phyloP scores from a whole-genome alignment of 2,113 vertebrate genomes.

The Carollia perspicillata region DNA sequence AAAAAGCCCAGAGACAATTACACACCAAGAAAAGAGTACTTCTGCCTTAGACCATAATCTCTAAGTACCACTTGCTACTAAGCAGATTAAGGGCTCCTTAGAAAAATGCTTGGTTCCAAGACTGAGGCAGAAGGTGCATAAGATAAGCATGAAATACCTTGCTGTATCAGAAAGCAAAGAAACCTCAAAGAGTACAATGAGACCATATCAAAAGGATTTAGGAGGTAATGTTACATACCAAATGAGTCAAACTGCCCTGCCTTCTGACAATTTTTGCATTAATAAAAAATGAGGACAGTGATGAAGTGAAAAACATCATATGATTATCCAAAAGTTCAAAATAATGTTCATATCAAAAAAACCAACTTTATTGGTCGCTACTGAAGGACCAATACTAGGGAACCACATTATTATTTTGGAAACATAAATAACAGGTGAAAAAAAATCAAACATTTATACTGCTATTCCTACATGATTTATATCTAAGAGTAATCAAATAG shows the following conservation, averaged over 20 bases:
- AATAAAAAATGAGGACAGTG: background rate
- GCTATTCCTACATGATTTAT: background rate
- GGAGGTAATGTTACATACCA: background rate
- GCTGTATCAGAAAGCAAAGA: background rate
- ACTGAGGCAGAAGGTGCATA: background rate
- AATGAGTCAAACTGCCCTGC: background rate
- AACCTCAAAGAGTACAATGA: background rate
- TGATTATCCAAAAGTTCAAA: constrained; percentile 7
- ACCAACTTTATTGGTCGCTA: background rate
- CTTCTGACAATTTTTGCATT: background rate
- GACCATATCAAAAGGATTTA: background rate
- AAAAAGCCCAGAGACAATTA: background rate
- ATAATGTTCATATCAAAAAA: constrained; percentile 13
- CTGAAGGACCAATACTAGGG: background rate
- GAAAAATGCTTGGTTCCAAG: background rate
- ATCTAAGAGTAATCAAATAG: background rate
- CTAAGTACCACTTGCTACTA: background rate
- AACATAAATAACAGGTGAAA: background rate
- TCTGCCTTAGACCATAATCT: background rate
- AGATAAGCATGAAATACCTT: background rate
- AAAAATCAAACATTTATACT: constrained; percentile 17
- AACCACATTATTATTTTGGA: background rate
- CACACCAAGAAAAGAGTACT: constrained; percentile 13
- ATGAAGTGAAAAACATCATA: background rate
- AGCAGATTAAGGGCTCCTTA: background rate